phyloP scores from a whole-genome alignment of 2,888 invertebrate species.

The Hedya salicella region DNA sequence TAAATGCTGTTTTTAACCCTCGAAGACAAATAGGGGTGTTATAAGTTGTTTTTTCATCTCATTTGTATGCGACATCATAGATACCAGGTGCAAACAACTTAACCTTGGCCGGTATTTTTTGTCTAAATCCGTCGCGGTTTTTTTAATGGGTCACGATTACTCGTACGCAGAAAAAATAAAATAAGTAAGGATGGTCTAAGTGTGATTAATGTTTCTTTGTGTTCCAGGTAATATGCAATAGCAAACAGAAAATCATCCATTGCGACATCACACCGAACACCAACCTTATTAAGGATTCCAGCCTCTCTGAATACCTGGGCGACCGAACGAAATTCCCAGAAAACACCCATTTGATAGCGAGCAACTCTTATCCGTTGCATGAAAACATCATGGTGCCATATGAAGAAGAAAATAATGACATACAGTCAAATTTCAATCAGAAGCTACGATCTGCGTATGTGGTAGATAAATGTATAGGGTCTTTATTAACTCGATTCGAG shows the following conservation, averaged over 20 bases:
- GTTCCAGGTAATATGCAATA: constrained; percentile 9
- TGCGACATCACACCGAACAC: not conserved
- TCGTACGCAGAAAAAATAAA: too few relatives aligned
- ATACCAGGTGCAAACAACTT: too few relatives aligned
- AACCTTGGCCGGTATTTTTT: too few relatives aligned
- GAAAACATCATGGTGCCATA: constrained; percentile 12
- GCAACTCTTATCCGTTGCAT: constrained; percentile 3
- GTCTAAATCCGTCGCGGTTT: too few relatives aligned
- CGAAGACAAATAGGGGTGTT: too few relatives aligned
- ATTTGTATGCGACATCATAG: too few relatives aligned
- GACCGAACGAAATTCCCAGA: not conserved
- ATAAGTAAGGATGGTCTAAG: too few relatives aligned
- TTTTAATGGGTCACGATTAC: too few relatives aligned
- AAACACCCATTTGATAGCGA: constrained; percentile 8
- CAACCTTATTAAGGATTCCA: not conserved
- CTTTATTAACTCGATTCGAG: not conserved
- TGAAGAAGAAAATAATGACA: not conserved
- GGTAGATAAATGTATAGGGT: not conserved
- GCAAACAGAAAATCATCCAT: constrained; percentile 7
- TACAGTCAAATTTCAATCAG: not conserved
- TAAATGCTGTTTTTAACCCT: too few relatives aligned
- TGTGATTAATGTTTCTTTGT: not conserved
- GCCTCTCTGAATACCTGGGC: not conserved
- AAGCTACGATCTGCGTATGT: not conserved
- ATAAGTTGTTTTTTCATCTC: too few relatives aligned